Base-by-base conservation (phyloP, 2,888 invertebrate genomes). In the Incurvaria masculella region DNA sequence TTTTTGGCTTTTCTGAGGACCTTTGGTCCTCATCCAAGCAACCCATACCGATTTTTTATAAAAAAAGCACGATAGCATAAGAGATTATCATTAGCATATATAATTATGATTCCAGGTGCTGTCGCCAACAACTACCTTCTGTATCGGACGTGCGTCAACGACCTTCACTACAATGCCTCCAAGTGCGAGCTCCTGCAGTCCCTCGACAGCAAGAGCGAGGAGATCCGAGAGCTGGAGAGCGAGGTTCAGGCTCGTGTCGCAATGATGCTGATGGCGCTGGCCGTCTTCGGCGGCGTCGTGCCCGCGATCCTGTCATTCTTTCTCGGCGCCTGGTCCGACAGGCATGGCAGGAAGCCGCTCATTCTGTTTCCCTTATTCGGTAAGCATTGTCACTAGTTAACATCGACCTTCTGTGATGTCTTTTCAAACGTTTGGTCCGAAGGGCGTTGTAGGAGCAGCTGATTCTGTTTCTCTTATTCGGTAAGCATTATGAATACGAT, bases 261-360 rank as follows among this genome's bases (percentile, higher is more conserved):
- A 11, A 61, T 79, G 43, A 78, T 86, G 49, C 56, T 79, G 17
- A 83, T 85, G 75, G 65, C 67, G 2, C 75, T 73, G 49, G 72
- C 78, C 1, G 60, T 86, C 8, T 59, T 85, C 14, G 81, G 82
- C 52, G 79, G 80, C 46, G 67, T 84, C 44, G 62, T 84, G 46
- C 84, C 86, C 2, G 81, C 84, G 1, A 56, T 84, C 41, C 61
- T 83, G 10, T 81, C 83, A 50, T 66, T 87, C 21, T 86, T 86
- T 58, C 61, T 86, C 48, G 88, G 87, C 4, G 83, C 87, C 1
- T 88, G 87, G 87, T 86, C 86, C 46, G 87, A 88, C 60, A 80
- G 73, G 55, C 80, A 83, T 62, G 87, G 88, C n/a, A 70, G 87
- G 33, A 81, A 83, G 57, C 84, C 85, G 10, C 66, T 86, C 42